Base-by-base conservation (phyloP, 2,888 invertebrate species). In the Scaptomyza parva region DNA sequence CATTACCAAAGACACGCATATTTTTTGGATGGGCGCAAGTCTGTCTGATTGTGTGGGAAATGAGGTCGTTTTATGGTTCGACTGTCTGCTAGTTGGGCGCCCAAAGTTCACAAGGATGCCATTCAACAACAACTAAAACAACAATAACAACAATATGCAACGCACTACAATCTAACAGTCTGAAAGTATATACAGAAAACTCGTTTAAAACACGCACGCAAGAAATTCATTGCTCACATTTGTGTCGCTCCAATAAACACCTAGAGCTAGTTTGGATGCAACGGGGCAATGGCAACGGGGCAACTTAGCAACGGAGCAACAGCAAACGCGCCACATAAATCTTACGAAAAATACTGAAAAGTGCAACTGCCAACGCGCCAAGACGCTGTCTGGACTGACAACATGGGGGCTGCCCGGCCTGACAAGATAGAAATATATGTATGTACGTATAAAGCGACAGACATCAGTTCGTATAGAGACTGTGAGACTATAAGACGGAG, bases 211-310 rank as follows among this genome's bases (percentile, higher is more conserved):
- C 76, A 71, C 53, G 58, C 54, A 74, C 43, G 58, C 55, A 66
- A 14, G n/a, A 20, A 20, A 62, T 44, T 54, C 24, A 59, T 41
- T 53, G 62, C 66, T 52, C 58, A 58, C 65, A 71, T 80, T 78
- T 75, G 87, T 60, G 53, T 59, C 72, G 81, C 87, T 87, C 81
- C 79, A 86, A 66, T 82, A 85, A 87, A 51, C 85, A 86, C 67
- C 63, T 64, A 67, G 75, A 84, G 53, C 78, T 64, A 69, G 64
- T 64, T 85, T 72, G 72, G 69, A 65, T 65, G 44, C 53, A 63
- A 55, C 67, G n/a, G 28, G 11, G 28, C 11, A 30, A 30, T 3
- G 28, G 11, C 20, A 28, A 58, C 18, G 9, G 24, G 9, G 24
- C 50, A 14, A 14, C 11, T n/a, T n/a, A 28, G 35, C 28, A 26